Evolutionary conservation across 2,888 invertebrate species (phyloP), one percentile per base, ranked within the genome.

Genomic region (Lymantria dispar): DNA sequence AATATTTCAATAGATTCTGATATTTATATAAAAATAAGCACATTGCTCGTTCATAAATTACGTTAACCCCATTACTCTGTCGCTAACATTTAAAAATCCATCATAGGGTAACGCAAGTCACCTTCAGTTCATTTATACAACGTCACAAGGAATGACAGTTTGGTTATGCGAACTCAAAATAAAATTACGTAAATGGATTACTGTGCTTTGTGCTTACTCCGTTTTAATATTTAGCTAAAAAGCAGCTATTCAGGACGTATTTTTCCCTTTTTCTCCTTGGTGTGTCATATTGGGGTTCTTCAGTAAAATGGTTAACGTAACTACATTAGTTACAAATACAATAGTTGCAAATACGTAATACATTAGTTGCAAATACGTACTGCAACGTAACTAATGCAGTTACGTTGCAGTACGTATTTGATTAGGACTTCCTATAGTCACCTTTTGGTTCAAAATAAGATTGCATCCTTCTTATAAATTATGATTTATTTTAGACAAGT

Each of bases 81-180:
- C 79, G 76, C 77, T 72, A 75, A 72, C 86, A 85, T 88, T 87
- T 86, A 87, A 87, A 86, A 85, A 85, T 85, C 85, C 85, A 87
- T 87, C 87, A 86, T 74, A 71, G 64, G 47, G 51, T 69, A 67
- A 65, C 57, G 87, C 88, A 83, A 88, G 89, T 90, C 89, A 90
- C 72, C 76, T 71, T 56, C 71, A 69, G 72, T 78, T 83, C 86
- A 88, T 90, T 88, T 83, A 76, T 88, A 86, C 64, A 60, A 69
- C 78, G 85, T 83, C 87, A 78, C 70, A 73, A 74, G 67, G 74
- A 82, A 79, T 81, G 86, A 84, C 86, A 86, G 81, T 78, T 79
- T 64, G 73, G 80, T 83, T 85, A 83, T 81, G 76, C 74, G 78
- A 72, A 84, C 84, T 80, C 77, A 80, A 84, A 84, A 85, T 82